Base-by-base conservation (phyloP, 2,888 invertebrate species). In the Tromatobia lineatoria region DNA sequence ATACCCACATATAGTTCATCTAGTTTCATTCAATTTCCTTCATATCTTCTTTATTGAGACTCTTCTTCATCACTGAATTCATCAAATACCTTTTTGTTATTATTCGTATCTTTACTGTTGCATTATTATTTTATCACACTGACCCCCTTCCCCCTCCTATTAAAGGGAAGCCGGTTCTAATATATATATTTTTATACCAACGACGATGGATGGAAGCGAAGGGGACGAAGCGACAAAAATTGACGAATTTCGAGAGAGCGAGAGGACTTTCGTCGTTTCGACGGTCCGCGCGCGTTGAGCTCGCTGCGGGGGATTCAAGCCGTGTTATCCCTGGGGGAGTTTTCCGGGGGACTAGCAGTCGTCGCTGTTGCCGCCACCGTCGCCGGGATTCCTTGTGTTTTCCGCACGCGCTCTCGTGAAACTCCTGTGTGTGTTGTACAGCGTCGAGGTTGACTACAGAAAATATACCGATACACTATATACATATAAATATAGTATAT, bases 381-480 rank as follows among this genome's bases (percentile, higher is more conserved):
- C 76, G 73, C 80, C 61, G 54, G 77, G 80, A 77, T 80, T 83
- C 80, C 76, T 61, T 77, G 54, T 82, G 69, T 69, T 80, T 69
- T 73, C 76, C 75, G 80, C 83, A 71, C 83, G 71, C 80, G 38
- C 77, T 34, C 57, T 50, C 20, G 18, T 23, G 23, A 2, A 15
- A 29, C 2, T 15, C 13, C 38, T 45, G 8, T 15, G 38, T 34
- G 1, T 15, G 34, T 23, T 15, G 38, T 18, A 34, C 38, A 38
- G 61, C 7, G 57, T 8, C 11, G 23, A 10, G 25, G 3, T 57
- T 29, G 29, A 3, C 13, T 57, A 25, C 11, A 11, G 15, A 1
- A 23, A 4, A 57, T 57, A 25, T 0, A 25, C 23, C 23, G 13
- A 2, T 54, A 10, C 54, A 10, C 23, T 54, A 54, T 20, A 18